phyloP scores from a whole-genome alignment of 2,113 vertebrate species.

The Brienomyrus brachyistius region DNA sequence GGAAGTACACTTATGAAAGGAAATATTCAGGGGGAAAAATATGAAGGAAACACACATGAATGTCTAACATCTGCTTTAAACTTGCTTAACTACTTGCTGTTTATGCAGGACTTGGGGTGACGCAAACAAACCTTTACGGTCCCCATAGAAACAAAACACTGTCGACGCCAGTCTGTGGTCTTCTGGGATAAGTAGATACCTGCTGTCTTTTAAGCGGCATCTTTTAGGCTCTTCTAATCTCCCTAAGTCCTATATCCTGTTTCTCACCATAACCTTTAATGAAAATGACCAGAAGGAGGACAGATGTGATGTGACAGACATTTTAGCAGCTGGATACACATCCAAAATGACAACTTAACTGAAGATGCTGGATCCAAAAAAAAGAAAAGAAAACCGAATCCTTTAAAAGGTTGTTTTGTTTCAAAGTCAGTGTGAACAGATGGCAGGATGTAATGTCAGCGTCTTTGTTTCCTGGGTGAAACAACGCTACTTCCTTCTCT shows the following conservation, averaged over 20 bases:
- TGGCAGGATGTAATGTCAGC: slow-evolving; percentile 3
- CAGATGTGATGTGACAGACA: not conserved
- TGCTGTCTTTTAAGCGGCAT: not conserved
- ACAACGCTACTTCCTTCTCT: not conserved
- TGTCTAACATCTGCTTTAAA: slow-evolving; percentile 49
- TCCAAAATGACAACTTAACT: not conserved
- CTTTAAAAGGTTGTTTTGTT: not conserved
- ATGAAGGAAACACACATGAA: slow-evolving; percentile 36
- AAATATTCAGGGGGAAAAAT: slow-evolving; percentile 21
- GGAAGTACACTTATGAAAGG: slow-evolving; percentile 40
- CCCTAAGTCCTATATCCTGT: not conserved
- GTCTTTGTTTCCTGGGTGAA: not conserved
- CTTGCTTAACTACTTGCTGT: slow-evolving; percentile 45
- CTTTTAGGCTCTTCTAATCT: not conserved
- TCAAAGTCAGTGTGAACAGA: slow-evolving; percentile 2
- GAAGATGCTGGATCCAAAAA: not conserved
- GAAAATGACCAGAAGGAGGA: not conserved
- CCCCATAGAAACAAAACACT: slow-evolving; percentile 64
- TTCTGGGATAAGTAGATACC: slow-evolving; percentile 30
- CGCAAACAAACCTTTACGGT: slow-evolving; percentile 44
- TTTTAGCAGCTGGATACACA: not conserved
- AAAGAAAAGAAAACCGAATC: not conserved
- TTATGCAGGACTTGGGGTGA: slow-evolving; percentile 36
- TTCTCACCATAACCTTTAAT: not conserved
- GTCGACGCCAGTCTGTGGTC: slow-evolving; percentile 36